phyloP scores from a whole-genome alignment of 2,888 invertebrate genomes.

The Rhagonycha fulva region DNA sequence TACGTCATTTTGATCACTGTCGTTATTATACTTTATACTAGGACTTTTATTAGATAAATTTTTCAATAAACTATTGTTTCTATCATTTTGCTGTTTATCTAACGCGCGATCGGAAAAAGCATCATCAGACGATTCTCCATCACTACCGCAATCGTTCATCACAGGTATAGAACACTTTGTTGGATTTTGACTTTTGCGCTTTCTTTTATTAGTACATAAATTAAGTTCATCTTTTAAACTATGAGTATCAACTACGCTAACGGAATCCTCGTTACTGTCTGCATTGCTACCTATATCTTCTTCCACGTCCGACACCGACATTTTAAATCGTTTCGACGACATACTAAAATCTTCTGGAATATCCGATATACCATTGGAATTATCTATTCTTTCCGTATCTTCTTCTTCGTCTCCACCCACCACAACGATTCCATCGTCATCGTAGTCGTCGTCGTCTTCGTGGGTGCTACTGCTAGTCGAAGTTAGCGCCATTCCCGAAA shows the following conservation, averaged over 20 bases:
- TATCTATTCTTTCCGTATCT: constrained; percentile 50
- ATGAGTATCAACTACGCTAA: constrained; percentile 60
- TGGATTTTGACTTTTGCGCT: constrained; percentile 88
- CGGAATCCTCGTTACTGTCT: constrained; percentile 68
- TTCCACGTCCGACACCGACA: constrained; percentile 60
- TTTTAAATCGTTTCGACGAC: constrained; percentile 65
- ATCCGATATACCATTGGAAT: constrained; percentile 55
- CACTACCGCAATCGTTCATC: constrained; percentile 62
- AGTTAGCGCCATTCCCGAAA: constrained; percentile 39
- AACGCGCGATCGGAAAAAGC: constrained; percentile 46
- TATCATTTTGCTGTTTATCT: constrained; percentile 33
- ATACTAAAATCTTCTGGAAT: constrained; percentile 73
- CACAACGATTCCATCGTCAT: constrained; percentile 78
- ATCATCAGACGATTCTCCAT: constrained; percentile 66
- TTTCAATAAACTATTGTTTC: constrained; percentile 16
- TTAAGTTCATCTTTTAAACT: constrained; percentile 61
- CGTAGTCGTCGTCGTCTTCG: constrained; percentile 68
- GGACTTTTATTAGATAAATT: constrained; percentile 34
- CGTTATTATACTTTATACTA: constrained; percentile 20
- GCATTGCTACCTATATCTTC: constrained; percentile 63
- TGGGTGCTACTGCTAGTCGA: constrained; percentile 42
- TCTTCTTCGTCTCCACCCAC: constrained; percentile 69
- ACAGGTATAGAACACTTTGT: constrained; percentile 73
- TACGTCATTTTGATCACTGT: constrained; percentile 41
- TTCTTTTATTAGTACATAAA: constrained; percentile 73